Evolutionary conservation across 2,888 invertebrate genomes (phyloP).

Genomic region (Philonicus albiceps): DNA sequence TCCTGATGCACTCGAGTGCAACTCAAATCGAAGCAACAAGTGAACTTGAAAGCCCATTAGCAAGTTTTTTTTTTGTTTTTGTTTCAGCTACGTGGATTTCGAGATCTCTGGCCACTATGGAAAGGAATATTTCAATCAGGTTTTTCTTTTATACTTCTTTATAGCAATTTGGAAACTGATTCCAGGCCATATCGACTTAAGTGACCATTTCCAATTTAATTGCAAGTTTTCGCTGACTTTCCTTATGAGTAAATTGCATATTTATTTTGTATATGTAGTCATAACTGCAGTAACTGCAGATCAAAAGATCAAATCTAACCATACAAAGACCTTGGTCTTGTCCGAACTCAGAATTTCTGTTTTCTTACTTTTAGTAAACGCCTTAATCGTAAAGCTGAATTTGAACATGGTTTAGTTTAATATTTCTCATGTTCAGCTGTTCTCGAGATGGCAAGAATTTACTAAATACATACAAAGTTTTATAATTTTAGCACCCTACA

Average conservation of each 20-base stretch:
- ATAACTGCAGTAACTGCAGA: background rate
- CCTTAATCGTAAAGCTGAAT: background rate
- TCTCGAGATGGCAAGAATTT: too few relatives aligned
- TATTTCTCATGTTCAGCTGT: background rate
- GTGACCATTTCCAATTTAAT: background rate
- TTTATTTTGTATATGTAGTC: background rate
- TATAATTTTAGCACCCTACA: too few relatives aligned
- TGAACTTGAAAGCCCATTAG: constrained; percentile 6
- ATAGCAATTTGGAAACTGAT: background rate
- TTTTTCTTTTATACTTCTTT: background rate
- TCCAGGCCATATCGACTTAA: background rate
- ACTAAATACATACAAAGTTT: too few relatives aligned
- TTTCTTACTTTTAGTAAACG: background rate
- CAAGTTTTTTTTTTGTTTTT: background rate
- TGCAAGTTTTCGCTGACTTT: background rate
- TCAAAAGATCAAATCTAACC: background rate
- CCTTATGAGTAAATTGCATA: background rate
- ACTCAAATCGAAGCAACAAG: constrained; percentile 17
- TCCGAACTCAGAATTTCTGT: background rate
- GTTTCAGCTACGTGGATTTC: background rate
- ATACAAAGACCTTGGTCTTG: background rate
- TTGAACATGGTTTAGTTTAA: background rate
- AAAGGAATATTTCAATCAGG: background rate
- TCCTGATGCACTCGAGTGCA: background rate
- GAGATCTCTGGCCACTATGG: background rate